Percentiles rank a stretch among this genome's conserved stretches.
Conservation (phyloP, 2,797 vertebrate species). For the Pangasius sanitwongsei region DNA sequence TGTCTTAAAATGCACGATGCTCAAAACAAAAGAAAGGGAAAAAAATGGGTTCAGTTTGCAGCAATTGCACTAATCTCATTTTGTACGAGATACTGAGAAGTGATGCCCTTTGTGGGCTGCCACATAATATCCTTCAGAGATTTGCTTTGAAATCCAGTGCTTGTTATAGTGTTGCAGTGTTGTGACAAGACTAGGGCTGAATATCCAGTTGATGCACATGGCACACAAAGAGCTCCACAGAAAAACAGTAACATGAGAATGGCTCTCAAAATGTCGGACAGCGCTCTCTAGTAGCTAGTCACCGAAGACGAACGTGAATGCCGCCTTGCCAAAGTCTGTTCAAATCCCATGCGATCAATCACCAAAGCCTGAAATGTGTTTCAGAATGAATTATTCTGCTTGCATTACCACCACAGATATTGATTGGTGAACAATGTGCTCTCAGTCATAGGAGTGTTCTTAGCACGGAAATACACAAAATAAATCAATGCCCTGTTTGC, state of each 20-base stretch:
- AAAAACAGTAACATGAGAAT: slow-evolving; percentile 71
- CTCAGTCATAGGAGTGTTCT: slow-evolving; percentile 59
- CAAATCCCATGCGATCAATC: slow-evolving; percentile 76
- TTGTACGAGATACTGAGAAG: slow-evolving; percentile 22
- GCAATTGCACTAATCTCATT: slow-evolving; percentile 3
- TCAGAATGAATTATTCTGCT: slow-evolving; percentile 81
- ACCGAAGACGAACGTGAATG: slow-evolving; percentile 47
- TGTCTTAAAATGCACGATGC: neutral
- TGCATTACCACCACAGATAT: slow-evolving; percentile 81
- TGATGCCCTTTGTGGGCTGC: slow-evolving; percentile 31
- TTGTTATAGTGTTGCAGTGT: slow-evolving; percentile 64
- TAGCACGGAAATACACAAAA: slow-evolving; percentile 56
- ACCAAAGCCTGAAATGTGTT: slow-evolving; percentile 75
- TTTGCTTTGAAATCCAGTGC: slow-evolving; percentile 35
- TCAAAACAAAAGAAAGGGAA: neutral
- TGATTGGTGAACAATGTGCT: slow-evolving; percentile 79
- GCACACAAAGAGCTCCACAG: slow-evolving; percentile 71
- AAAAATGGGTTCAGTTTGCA: slow-evolving; percentile 5
- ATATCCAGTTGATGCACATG: slow-evolving; percentile 70
- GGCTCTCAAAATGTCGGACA: slow-evolving; percentile 61
- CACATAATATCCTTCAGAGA: slow-evolving; percentile 35
- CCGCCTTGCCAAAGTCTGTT: slow-evolving; percentile 63
- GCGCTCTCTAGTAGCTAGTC: slow-evolving; percentile 51
- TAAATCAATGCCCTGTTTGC: slow-evolving; percentile 58
- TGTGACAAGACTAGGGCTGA: slow-evolving; percentile 66